These are phyloP conservation scores for Pteronura brasiliensis DNA, from an alignment of 2,113 vertebrate genomes.

Conservation along the genomic window DNA sequence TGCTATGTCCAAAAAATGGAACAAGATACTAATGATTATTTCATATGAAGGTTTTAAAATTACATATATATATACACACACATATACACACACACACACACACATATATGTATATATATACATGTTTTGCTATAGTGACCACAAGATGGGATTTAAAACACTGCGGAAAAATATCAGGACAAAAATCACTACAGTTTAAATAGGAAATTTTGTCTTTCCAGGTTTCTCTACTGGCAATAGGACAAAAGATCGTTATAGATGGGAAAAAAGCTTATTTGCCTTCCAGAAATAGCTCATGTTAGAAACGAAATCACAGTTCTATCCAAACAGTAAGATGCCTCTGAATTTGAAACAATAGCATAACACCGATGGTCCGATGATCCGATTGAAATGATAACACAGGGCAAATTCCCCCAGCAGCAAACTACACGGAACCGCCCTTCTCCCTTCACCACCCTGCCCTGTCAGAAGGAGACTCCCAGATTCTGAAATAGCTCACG, in stretches of 20 bases:
- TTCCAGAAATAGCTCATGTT: conserved; percentile 5
- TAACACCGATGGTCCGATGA: not conserved
- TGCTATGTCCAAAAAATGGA: conserved; percentile 53
- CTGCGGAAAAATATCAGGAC: not conserved
- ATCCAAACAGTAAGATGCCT: not conserved
- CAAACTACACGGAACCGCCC: conserved; percentile 1
- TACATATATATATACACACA: too few species aligned
- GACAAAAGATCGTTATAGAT: not conserved
- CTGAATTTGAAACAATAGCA: conserved; percentile 55
- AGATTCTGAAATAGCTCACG: conserved; percentile 65
- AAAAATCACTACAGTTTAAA: not conserved
- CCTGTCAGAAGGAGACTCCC: conserved; percentile 60
- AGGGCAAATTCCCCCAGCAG: not conserved
- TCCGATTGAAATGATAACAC: not conserved
- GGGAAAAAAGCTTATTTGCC: not conserved
- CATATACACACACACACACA: too few species aligned
- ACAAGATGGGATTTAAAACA: not conserved
- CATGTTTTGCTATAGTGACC: not conserved
- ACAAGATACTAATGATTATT: conserved; percentile 61
- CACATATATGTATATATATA: too few species aligned
- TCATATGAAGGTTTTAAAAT: conserved; percentile 48
- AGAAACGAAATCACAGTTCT: not conserved
- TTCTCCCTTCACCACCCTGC: conserved; percentile 61
- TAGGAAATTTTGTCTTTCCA: not conserved
- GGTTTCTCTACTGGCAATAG: not conserved